These are phyloP conservation scores for Cataglyphis altisquamis DNA, from an alignment of 2,888 invertebrate genomes.

Conservation along the genomic window DNA sequence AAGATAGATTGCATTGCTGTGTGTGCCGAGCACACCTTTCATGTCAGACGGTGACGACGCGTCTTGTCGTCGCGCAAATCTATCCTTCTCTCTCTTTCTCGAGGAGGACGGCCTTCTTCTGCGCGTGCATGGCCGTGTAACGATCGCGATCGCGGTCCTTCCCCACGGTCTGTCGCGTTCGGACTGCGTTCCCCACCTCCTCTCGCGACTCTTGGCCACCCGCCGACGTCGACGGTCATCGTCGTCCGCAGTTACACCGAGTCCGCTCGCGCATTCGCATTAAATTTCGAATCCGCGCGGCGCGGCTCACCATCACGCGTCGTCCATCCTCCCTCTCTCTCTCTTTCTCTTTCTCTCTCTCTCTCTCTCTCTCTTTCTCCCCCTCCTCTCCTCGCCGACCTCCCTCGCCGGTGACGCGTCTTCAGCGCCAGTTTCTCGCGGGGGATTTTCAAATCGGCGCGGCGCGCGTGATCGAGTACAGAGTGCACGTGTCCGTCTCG, in stretches of 20 bases:
- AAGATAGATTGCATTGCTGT: neutral
- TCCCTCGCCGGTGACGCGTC: neutral
- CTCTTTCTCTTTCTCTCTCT: neutral
- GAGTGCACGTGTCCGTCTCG: neutral
- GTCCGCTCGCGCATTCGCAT: slow-evolving; percentile 86
- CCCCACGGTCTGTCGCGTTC: slow-evolving; percentile 69
- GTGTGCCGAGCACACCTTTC: neutral
- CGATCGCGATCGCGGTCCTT: slow-evolving; percentile 69
- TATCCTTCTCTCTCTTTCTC: neutral
- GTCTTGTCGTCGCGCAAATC: slow-evolving; percentile 3
- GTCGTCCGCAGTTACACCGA: slow-evolving; percentile 85
- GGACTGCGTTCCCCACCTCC: slow-evolving; percentile 67
- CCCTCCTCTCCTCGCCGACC: neutral
- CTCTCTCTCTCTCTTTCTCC: neutral
- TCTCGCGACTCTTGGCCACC: slow-evolving; percentile 56
- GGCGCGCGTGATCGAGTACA: neutral
- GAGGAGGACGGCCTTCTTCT: slow-evolving; percentile 27
- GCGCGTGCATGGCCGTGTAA: slow-evolving; percentile 61
- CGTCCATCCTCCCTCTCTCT: neutral
- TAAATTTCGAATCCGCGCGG: slow-evolving; percentile 77
- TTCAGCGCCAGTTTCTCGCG: slow-evolving; percentile 13
- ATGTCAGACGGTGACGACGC: slow-evolving; percentile 4
- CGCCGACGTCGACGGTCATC: slow-evolving; percentile 79
- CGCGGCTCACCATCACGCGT: slow-evolving; percentile 38
- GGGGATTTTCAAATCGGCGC: slow-evolving; percentile 31